Evolutionary conservation across 2,888 invertebrate species (phyloP).

Genomic region (Calephelis perditalis): DNA sequence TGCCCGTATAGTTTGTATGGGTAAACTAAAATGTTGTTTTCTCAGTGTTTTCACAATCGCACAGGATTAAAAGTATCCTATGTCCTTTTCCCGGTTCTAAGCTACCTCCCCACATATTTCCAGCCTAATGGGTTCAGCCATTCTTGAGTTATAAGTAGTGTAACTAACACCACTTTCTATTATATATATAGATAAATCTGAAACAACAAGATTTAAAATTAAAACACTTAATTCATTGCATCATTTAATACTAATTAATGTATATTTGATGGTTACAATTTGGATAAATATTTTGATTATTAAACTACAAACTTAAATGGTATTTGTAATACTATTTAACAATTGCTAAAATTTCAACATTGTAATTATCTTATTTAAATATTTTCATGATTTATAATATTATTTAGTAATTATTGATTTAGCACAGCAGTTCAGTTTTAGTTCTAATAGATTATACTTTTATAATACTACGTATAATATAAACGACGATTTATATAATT

Average conservation of each 20-base stretch:
- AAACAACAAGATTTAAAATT: neutral
- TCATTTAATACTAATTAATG: neutral
- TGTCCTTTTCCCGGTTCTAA: too few species aligned
- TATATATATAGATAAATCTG: too few species aligned
- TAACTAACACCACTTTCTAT: too few species aligned
- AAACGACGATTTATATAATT: neutral
- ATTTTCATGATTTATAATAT: neutral
- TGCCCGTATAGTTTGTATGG: too few species aligned
- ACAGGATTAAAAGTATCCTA: too few species aligned
- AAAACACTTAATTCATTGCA: neutral
- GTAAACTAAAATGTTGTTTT: too few species aligned
- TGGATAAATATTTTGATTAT: neutral
- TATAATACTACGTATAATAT: neutral
- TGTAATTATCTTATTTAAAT: slow-evolving; percentile 17
- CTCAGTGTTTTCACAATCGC: too few species aligned
- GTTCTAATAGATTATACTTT: slow-evolving; percentile 5
- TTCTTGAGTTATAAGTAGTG: too few species aligned
- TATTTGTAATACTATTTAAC: slow-evolving; percentile 19
- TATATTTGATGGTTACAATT: neutral
- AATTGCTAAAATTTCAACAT: slow-evolving; percentile 26
- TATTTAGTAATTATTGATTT: slow-evolving; percentile 51
- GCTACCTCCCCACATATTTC: too few species aligned
- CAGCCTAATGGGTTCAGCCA: too few species aligned
- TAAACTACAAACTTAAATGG: neutral
- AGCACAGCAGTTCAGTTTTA: slow-evolving; percentile 57